Evolutionary conservation across 2,113 vertebrate species (phyloP), one percentile per base, ranked within the genome.

Genomic region (Tretioscincus oriximinensis): DNA sequence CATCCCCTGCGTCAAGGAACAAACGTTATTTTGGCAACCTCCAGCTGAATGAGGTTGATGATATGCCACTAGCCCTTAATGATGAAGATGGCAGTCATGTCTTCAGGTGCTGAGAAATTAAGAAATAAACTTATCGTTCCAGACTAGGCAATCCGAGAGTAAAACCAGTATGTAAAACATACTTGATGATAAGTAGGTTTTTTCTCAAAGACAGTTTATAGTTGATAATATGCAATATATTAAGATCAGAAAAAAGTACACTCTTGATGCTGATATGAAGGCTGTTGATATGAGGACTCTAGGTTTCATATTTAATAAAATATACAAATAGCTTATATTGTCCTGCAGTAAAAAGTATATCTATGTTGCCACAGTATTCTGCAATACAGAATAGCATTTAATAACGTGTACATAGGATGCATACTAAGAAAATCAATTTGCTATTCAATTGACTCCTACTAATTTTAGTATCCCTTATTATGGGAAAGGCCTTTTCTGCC

Each of bases 11-110:
- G 74, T 92, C 92, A 78, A 96, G 95, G 76, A 97, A 94, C 87
- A 96, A 92, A 76, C 95, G 93, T 45, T 96, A 96, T 9, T 94
- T 96, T 63, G 95, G 94, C 67, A 96, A 96, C 86, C 95, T 97
- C 82, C 95, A 93, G 84, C 88, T 97, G 81, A 96, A 96, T 1
- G 96, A 97, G 88, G 96, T 83, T 26, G 93, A 93, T 78, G 96
- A 96, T 16, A 88, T 88, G 21, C 91, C 90, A 82, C 84, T 96
- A 18, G 93, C 90, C 76, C 94, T 96, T 81, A 97, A 93, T 79
- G 96, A 97, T 81, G 96, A 96, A 77, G 95, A 97, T 20, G 83
- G 92, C 9, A 87, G 91, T 24, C 95, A 93, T 68, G 92, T 95
- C 85, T 97, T 96, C 90, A 96, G 92, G 88, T 95, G 93, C 85